Conservation (phyloP, 2,888 invertebrate species). For the Stomorhina lunata region DNA sequence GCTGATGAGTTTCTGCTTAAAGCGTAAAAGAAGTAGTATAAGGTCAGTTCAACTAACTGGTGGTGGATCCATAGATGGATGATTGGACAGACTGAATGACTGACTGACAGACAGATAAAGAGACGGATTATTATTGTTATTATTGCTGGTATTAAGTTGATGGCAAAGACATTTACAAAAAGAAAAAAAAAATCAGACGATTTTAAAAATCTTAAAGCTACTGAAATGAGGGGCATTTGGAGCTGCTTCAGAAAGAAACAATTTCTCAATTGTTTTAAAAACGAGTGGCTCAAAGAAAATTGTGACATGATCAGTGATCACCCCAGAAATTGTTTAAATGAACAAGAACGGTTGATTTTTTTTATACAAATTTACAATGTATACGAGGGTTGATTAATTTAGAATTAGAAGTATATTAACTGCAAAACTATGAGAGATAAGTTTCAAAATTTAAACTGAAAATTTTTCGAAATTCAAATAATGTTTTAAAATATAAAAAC, state of each 20-base stretch:
- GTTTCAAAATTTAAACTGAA: too few relatives aligned
- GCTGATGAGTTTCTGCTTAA: conserved; percentile 79
- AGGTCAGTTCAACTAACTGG: conserved; percentile 52
- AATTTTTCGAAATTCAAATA: too few relatives aligned
- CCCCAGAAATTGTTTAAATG: conserved; percentile 56
- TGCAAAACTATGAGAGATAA: too few relatives aligned
- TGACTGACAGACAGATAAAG: background rate
- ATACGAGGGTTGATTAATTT: conserved; percentile 17
- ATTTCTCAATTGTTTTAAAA: conserved; percentile 57
- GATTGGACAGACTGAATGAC: background rate
- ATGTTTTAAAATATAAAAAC: too few relatives aligned
- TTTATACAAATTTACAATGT: background rate
- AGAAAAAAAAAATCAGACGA: background rate
- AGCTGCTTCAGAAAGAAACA: conserved; percentile 46
- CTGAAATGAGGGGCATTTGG: background rate
- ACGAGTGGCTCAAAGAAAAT: conserved; percentile 44
- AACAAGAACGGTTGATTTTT: conserved; percentile 31
- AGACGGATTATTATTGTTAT: background rate
- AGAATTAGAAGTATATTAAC: too few relatives aligned
- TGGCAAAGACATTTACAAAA: conserved; percentile 31
- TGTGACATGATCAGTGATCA: conserved; percentile 65
- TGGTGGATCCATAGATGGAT: too few relatives aligned
- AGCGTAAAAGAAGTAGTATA: conserved; percentile 79
- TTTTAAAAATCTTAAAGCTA: background rate
- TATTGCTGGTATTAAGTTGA: conserved; percentile 16